Evolutionary conservation across 2,797 vertebrate species (phyloP).

Genomic region (Rhincodon typus): DNA sequence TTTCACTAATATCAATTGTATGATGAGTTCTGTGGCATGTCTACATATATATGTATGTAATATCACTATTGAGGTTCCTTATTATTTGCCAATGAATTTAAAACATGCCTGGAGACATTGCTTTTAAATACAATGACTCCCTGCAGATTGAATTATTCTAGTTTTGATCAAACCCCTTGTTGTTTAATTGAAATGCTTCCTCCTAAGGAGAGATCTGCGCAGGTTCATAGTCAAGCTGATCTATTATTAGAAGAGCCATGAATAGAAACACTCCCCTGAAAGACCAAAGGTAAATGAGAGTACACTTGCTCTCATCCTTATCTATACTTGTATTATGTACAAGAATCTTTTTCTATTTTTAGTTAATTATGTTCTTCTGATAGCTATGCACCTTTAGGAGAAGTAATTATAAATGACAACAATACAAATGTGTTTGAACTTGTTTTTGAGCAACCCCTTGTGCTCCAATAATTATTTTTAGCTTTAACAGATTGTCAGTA

Average conservation of each 20-base stretch:
- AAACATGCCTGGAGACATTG: not conserved
- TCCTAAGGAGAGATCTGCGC: not conserved
- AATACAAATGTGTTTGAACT: not conserved
- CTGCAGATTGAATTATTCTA: not conserved
- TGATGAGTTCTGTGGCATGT: not conserved
- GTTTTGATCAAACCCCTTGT: not conserved
- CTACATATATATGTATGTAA: too few relatives aligned
- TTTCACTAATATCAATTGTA: not conserved
- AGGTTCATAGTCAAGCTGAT: not conserved
- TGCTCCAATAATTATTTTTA: not conserved
- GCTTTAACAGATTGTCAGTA: not conserved
- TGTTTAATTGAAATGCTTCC: not conserved
- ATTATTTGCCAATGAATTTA: not conserved
- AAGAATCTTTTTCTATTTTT: not conserved
- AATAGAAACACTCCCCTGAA: slow-evolving; percentile 14
- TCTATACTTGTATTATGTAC: not conserved
- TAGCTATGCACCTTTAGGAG: not conserved
- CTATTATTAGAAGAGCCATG: not conserved
- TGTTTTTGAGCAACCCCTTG: slow-evolving; percentile 6
- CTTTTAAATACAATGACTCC: not conserved
- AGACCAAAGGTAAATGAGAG: not conserved
- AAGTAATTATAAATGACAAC: slow-evolving; percentile 2
- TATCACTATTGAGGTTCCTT: not conserved
- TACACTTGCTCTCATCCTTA: not conserved
- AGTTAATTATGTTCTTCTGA: not conserved